Conservation (phyloP, 2,797 vertebrate genomes). For the Macropodus opercularis region DNA sequence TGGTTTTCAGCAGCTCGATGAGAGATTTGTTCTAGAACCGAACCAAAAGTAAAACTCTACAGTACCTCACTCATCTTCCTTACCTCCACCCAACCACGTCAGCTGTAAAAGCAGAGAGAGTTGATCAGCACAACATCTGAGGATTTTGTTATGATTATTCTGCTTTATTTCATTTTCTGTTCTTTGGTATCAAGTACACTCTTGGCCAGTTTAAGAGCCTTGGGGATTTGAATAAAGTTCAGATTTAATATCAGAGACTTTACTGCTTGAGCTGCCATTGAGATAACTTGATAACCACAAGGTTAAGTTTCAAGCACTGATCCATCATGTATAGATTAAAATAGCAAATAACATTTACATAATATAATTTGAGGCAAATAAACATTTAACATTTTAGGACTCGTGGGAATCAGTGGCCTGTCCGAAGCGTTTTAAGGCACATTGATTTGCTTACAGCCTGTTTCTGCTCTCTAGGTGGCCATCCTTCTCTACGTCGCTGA, state of each 20-base stretch:
- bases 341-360: no score
- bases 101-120: constrained; percentile 9
- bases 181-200: constrained; percentile 9
- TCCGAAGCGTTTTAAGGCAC: no score
- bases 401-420: no score
- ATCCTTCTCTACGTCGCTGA: constrained; percentile 92
- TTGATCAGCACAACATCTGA: background rate
- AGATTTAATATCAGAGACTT: background rate
- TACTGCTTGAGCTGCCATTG: no score
- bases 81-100: constrained; percentile 11
- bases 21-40: constrained; percentile 19
- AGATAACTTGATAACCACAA: no score
- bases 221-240: background rate
- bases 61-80: constrained; percentile 17
- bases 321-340: no score
- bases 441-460: no score
- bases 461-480: constrained; percentile 80
- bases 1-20: constrained; percentile 40
- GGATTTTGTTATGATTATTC: background rate
- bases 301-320: no score
- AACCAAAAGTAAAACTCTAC: no score
- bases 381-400: no score
- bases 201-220: background rate
- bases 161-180: background rate
- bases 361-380: no score